Evolutionary conservation across 2,888 invertebrate species (phyloP), one percentile per base, ranked within the genome.

Genomic region (Kryphioiulus occultus): DNA sequence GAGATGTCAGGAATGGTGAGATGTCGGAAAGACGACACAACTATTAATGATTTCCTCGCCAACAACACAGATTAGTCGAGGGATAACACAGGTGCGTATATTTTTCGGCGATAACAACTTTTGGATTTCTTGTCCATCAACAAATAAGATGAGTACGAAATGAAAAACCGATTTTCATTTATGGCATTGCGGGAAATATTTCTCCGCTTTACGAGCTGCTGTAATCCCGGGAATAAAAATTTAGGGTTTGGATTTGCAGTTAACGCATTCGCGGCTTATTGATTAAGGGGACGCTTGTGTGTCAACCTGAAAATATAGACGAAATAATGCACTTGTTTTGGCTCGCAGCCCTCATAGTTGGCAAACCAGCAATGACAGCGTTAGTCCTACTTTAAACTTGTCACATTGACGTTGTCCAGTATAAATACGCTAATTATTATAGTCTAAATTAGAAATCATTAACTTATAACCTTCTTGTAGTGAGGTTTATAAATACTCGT

Each of bases 101-200:
- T 78, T 30, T 44, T 78, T 15, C 12, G 59, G 15, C 9, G 78
- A 78, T 22, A 30, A 30, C 78, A 78, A 30, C 78, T 78, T 68
- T 78, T 78, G 22, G 26, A 78, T 78, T 78, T 68, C 78, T 78
- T 30, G 30, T 78, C 26, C 30, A 22, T 78, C 78, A 78, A 78
- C 78, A 30, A 12, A 78, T 30, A 78, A 78, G 15, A 30, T 15
- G 30, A 30, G 30, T 0, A 68, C 22, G 59, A 68, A 78, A 78
- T 78, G 78, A 78, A 78, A 78, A 78, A 78, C 78, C 78, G 78
- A 78, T 78, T 78, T 78, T 78, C 78, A 78, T 78, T 78, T 78
- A 78, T 78, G 78, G 78, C 78, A 78, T 78, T 78, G 78, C 78
- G 4, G 30, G 30, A 78, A n/a, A 44, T 9, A 12, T 78, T 78